Base-by-base conservation (phyloP, 2,797 vertebrate species). In the Urosaurus nigricauda region DNA sequence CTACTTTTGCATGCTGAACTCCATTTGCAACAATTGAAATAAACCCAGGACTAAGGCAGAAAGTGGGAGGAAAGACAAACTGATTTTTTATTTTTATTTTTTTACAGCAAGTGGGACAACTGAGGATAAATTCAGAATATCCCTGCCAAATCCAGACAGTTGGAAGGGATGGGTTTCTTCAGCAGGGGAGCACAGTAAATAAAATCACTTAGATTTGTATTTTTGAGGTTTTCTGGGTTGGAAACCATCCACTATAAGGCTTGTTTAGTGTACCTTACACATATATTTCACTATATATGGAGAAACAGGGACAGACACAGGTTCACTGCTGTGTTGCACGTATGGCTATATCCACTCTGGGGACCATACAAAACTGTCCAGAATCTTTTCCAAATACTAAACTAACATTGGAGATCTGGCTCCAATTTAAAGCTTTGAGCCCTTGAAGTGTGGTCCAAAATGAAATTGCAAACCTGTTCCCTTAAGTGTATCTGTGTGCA, bases 401-500 rank as follows among this genome's bases (percentile, higher is more conserved):
- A 74, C 58, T 16, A 35, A 75, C 12, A 24, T 71, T 86, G 51
- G 73, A 92, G 89, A 88, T 58, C 0, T 68, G 13, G 91, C 86
- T 88, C 77, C 60, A 88, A 70, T 82, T 88, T 79, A 58, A 35
- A 80, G 14, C 17, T 51, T 74, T 56, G 29, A 85, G 83, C 58
- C 60, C 60, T 87, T 4, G 24, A 91, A 83, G 58, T 91, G 82
- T 88, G 58, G n/a, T 16, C 79, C 14, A 93, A 75, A 88, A 32
- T 2, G 86, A 90, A 83, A 93, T 0, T 70, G 51, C 89, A 60
- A 58, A 88, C 74, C 37, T 85, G 73, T 85, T 47, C 16, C 79
- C 85, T 43, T 40, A 89, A 47, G 40, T 9, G 24, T 80, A 5
- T 60, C 70, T 12, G n/a, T 17, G 40, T 51, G 83, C 84, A 29